Conservation (phyloP, 64 coral and sea anemone species). For the Actinia equina region DNA sequence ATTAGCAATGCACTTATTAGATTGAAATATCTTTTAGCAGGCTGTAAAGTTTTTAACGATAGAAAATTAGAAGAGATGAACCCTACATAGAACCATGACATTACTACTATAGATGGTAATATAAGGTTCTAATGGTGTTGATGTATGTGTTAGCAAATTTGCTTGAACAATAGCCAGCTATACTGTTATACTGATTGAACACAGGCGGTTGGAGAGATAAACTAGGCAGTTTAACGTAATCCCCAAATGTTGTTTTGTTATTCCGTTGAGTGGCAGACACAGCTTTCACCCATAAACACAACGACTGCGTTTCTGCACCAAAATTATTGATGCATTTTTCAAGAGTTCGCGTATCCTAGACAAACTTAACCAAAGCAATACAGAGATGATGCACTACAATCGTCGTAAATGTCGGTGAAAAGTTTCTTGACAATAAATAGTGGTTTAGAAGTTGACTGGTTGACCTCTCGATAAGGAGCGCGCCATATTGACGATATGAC, state of each 20-base stretch:
- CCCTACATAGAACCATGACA: background rate
- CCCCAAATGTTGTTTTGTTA: background rate
- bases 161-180: background rate
- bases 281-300: background rate
- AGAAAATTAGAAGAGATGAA: conserved; percentile 4
- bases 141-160: background rate
- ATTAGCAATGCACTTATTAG: background rate
- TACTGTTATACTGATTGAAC: background rate
- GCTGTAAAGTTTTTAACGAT: background rate
- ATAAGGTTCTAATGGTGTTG: background rate
- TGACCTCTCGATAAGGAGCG: conserved; percentile 5
- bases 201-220: background rate
- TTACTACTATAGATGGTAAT: background rate
- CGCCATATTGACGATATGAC: background rate
- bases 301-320: background rate
- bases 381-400: background rate
- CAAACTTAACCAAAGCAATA: background rate
- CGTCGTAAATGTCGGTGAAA: background rate
- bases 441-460: background rate
- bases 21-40: conserved; percentile 21
- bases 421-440: conserved; percentile 6
- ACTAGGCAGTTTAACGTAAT: background rate
- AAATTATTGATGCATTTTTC: background rate
- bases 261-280: background rate
- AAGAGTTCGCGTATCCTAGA: background rate